phyloP scores from a whole-genome alignment of 2,797 vertebrate species.

The Pampus argenteus region DNA sequence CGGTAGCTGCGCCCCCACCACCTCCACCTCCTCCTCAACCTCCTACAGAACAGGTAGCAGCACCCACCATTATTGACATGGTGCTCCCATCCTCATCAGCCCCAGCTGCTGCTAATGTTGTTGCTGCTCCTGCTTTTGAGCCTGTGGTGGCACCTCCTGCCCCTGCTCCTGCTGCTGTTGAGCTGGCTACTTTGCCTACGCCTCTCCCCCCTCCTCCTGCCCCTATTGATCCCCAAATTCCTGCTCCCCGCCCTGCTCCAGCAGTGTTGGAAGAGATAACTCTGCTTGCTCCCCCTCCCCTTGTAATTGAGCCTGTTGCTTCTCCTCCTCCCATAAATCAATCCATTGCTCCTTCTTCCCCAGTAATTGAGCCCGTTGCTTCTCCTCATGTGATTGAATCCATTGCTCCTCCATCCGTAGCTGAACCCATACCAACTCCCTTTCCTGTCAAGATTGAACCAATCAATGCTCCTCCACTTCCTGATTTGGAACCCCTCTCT shows the following conservation, averaged over 20 bases:
- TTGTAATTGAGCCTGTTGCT: constrained; percentile 26
- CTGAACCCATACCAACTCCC: constrained; percentile 50
- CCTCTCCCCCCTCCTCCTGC: constrained; percentile 37
- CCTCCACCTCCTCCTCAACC: constrained; percentile 54
- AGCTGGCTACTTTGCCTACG: constrained; percentile 47
- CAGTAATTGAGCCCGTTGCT: constrained; percentile 16
- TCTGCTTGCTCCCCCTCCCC: constrained; percentile 38
- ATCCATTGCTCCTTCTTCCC: constrained; percentile 27
- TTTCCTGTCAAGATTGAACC: constrained; percentile 46
- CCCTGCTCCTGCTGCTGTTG: constrained; percentile 42
- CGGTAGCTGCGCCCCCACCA: constrained; percentile 53
- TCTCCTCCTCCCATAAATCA: too few species aligned
- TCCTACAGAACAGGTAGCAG: constrained; percentile 75
- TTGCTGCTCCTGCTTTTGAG: constrained; percentile 65
- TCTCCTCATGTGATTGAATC: not conserved
- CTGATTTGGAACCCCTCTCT: constrained; percentile 46
- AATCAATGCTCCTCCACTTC: constrained; percentile 30
- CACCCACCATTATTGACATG: constrained; percentile 62
- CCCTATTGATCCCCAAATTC: constrained; percentile 33
- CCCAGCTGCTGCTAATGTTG: constrained; percentile 37
- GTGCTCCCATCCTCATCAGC: constrained; percentile 57
- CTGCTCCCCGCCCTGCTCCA: constrained; percentile 44
- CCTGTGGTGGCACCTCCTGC: constrained; percentile 38
- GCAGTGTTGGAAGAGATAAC: constrained; percentile 43
- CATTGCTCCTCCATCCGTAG: constrained; percentile 41